Evolutionary conservation across 2,888 invertebrate genomes (phyloP).

Genomic region (Limenitis camilla): DNA sequence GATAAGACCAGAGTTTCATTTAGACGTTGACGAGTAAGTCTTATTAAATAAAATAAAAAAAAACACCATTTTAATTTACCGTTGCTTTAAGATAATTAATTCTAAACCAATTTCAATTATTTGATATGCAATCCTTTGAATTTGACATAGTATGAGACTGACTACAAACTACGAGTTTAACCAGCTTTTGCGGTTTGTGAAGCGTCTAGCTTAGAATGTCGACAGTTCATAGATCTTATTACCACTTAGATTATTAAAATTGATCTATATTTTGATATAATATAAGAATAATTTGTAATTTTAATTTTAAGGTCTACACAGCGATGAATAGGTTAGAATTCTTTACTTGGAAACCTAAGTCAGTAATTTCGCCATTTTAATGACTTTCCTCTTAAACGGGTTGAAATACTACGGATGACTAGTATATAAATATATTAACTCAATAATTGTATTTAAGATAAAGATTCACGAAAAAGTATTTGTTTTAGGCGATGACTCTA

Average conservation of each 20-base stretch:
- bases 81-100: no score
- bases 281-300: no score
- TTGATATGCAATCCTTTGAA: not conserved
- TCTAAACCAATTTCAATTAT: no score
- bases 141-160: conserved; percentile 20
- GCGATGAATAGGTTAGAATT: no score
- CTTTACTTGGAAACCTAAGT: no score
- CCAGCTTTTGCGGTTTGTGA: conserved; percentile 30
- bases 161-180: conserved; percentile 33
- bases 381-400: no score
- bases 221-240: conserved; percentile 6
- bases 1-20: not conserved
- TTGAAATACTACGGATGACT: not conserved
- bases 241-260: not conserved
- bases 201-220: conserved; percentile 9
- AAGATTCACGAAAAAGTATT: conserved; percentile 47
- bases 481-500: conserved; percentile 81
- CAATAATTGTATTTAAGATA: not conserved
- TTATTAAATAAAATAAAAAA: not conserved
- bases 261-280: not conserved
- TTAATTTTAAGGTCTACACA: no score
- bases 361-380: conserved; percentile 56
- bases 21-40: not conserved
- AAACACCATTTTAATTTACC: no score
- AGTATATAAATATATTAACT: not conserved